Evolutionary conservation across 2,888 invertebrate species (phyloP).

Genomic region (Bembecia ichneumoniformis): DNA sequence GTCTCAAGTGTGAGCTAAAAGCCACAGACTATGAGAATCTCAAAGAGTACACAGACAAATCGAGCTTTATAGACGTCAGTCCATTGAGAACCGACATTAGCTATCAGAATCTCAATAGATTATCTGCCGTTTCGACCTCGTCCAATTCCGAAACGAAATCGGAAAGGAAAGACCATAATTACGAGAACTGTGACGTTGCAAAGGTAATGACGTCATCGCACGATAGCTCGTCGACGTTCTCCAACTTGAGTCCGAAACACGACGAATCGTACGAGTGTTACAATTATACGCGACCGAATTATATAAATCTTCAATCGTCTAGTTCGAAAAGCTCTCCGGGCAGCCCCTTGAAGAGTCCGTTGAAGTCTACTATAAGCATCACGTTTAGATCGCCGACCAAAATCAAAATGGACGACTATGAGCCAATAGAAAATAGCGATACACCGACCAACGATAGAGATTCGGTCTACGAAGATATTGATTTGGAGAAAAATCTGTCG

Average conservation of each 20-base stretch:
- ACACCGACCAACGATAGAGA: constrained; percentile 62
- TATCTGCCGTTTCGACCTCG: constrained; percentile 58
- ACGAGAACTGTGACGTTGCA: constrained; percentile 28
- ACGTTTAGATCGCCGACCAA: constrained; percentile 78
- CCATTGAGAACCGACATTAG: constrained; percentile 57
- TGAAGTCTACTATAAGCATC: constrained; percentile 81
- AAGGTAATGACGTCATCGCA: constrained; percentile 62
- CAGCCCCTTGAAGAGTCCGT: constrained; percentile 66
- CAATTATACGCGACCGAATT: constrained; percentile 54
- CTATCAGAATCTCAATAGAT: constrained; percentile 61
- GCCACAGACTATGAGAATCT: constrained; percentile 46
- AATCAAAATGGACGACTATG: constrained; percentile 52
- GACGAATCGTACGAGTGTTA: constrained; percentile 55
- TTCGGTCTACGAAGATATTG: constrained; percentile 74
- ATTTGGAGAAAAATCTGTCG: constrained; percentile 56
- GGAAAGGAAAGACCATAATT: constrained; percentile 23
- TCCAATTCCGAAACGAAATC: constrained; percentile 45
- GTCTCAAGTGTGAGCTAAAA: constrained; percentile 57
- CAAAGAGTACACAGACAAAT: constrained; percentile 15
- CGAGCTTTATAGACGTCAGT: constrained; percentile 47
- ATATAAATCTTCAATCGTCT: constrained; percentile 59
- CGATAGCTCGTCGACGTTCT: constrained; percentile 58
- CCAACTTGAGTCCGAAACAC: constrained; percentile 41
- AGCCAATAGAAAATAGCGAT: constrained; percentile 47
- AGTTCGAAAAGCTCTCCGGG: constrained; percentile 58